Base-by-base conservation (phyloP, 2,888 invertebrate species). In the Cistogaster globosa region DNA sequence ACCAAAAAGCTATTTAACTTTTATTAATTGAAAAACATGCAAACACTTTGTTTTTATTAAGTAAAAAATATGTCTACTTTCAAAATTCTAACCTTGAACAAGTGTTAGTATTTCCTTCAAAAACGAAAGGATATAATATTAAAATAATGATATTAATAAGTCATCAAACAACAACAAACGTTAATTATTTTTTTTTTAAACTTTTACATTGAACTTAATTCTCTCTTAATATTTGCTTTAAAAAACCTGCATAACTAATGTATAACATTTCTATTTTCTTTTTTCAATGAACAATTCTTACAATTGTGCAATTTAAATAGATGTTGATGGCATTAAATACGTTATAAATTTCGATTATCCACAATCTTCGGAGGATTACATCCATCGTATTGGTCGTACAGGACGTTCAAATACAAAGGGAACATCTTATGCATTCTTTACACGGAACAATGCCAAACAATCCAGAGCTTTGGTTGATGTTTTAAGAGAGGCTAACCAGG, bases 301-400 rank as follows among this genome's bases (percentile, higher is more conserved):
- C 53, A 51, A 32, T 58, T 74, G 53, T 85, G 90, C 94, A 3
- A 53, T 55, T n/a, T 9, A 58, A 55, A 57, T 36, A 98, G 98
- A 98, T 95, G 98, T 98, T 91, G 97, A 98, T 92, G 98, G 98
- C 92, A 97, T 98, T 90, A 98, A 97, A 93, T 98, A 96, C 94
- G 98, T 98, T 88, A 97, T 98, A 92, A 98, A 98, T 94, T 98
- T 96, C 94, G 98, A 98, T 94, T 98, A 98, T 93, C 98, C 98
- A 78, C 97, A 97, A 93, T 97, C 97, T 83, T 97, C 97, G 76
- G 98, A 98, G 93, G 98, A 98, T 93, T 98, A 98, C 92, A 97
- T 98, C 90, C 98, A 98, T 93, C 96, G 98, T 87, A 98, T 98
- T 93, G 98, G 98, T 81, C 95, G 98, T 90, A 98, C 98, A 57